These are phyloP conservation scores for Caenorhabditis sp. DNA, from an alignment of 2,888 invertebrate species.

Conservation along the genomic window DNA sequence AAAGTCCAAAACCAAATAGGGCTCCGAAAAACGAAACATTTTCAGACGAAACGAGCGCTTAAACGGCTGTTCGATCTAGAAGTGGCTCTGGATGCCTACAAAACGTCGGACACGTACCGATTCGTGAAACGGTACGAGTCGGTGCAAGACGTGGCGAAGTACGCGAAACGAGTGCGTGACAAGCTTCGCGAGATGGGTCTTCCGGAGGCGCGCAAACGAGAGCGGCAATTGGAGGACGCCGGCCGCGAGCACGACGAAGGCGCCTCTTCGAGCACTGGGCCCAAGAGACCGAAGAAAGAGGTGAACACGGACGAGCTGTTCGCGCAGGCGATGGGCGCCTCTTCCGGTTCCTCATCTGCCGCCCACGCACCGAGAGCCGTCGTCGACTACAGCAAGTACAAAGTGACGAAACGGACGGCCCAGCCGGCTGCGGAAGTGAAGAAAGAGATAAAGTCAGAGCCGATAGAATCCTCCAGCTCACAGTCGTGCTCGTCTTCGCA, in stretches of 20 bases:
- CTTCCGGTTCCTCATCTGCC: neutral
- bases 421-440: constrained; percentile 7
- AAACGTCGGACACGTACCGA: constrained; percentile 15
- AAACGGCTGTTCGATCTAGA: constrained; percentile 47
- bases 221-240: no score
- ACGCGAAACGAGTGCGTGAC: constrained; percentile 29
- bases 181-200: constrained; percentile 9
- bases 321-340: constrained; percentile 39
- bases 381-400: constrained; percentile 45
- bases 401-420: constrained; percentile 17
- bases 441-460: constrained; percentile 30
- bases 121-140: constrained; percentile 27
- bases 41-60: constrained; percentile 46
- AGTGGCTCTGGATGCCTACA: constrained; percentile 24
- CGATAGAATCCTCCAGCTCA: constrained; percentile 3
- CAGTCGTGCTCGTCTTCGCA: neutral
- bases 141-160: constrained; percentile 19
- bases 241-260: neutral
- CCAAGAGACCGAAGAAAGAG: constrained; percentile 15
- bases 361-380: constrained; percentile 17
- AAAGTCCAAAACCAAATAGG: no score
- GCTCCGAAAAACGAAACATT: constrained; percentile 5
- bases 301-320: constrained; percentile 29
- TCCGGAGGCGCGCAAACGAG: constrained; percentile 9
- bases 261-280: neutral